These are phyloP conservation scores for Parotia lawesii DNA, from an alignment of 2,113 vertebrate species.

Conservation along the genomic window DNA sequence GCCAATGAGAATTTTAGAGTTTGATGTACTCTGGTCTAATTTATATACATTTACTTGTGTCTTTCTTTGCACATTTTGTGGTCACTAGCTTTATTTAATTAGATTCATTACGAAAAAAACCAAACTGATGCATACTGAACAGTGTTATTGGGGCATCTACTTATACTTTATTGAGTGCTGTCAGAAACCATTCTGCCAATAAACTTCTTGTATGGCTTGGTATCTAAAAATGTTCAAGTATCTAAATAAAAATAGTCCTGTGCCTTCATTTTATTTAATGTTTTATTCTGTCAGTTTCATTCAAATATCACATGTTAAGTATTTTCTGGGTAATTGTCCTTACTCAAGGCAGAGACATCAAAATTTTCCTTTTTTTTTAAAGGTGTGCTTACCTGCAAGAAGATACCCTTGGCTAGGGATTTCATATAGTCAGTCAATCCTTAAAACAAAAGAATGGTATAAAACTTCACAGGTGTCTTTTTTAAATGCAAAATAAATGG, in stretches of 20 bases:
- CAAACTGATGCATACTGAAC: not conserved
- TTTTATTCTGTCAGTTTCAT: not conserved
- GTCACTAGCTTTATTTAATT: not conserved
- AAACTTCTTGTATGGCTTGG: not conserved
- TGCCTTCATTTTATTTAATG: not conserved
- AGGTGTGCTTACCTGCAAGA: not conserved
- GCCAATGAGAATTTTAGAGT: not conserved
- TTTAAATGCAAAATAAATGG: not conserved
- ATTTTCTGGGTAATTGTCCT: not conserved
- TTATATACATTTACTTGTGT: not conserved
- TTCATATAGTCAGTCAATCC: not conserved
- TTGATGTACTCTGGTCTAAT: not conserved
- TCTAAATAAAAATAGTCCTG: not conserved
- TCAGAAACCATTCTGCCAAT: not conserved
- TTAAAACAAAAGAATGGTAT: not conserved
- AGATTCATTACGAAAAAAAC: not conserved
- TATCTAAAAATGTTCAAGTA: not conserved
- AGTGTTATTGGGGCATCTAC: not conserved
- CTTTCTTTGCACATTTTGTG: not conserved
- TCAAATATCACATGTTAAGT: not conserved
- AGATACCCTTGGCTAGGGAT: not conserved
- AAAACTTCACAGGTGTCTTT: not conserved
- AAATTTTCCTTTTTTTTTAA: not conserved
- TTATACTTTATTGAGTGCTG: not conserved
- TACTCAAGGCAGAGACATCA: not conserved